A percentile compares a stretch with the other conserved stretches of the same genome.
These are phyloP conservation scores for Epistrophella euchroma DNA, from an alignment of 2,888 invertebrate species.

Conservation along the genomic window DNA sequence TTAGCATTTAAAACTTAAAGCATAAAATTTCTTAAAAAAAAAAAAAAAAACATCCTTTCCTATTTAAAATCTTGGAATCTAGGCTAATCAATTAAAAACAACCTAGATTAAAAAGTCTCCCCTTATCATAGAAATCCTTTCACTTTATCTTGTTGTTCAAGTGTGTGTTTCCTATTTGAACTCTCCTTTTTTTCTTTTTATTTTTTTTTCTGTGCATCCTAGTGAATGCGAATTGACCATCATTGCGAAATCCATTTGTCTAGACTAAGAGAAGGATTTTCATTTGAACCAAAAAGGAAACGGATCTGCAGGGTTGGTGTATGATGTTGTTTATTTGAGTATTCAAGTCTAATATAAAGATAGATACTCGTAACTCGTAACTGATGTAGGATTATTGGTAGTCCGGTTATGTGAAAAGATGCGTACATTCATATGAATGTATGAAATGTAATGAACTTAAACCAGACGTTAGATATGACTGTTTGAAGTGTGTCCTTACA, in stretches of 20 bases:
- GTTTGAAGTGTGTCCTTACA: background rate
- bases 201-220: background rate
- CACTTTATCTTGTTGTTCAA: background rate
- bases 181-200: background rate
- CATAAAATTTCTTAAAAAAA: background rate
- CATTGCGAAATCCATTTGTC: conserved; percentile 52
- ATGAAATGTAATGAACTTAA: background rate
- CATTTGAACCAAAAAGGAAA: background rate
- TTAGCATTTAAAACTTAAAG: too few species aligned
- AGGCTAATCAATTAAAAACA: conserved; percentile 1
- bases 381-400: too few species aligned
- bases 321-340: conserved; percentile 1
- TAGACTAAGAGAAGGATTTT: conserved; percentile 28
- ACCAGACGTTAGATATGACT: background rate
- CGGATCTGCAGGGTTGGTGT: background rate
- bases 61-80: background rate
- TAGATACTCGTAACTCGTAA: too few species aligned
- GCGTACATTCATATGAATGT: background rate
- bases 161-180: background rate
- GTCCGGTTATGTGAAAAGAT: background rate
- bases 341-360: too few species aligned
- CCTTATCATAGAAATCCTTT: background rate
- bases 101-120: background rate
- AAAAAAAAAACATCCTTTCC: background rate
- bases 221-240: conserved; percentile 11